These are phyloP conservation scores for Drosophila paracracens DNA, from an alignment of 2,888 invertebrate genomes.

Conservation along the genomic window DNA sequence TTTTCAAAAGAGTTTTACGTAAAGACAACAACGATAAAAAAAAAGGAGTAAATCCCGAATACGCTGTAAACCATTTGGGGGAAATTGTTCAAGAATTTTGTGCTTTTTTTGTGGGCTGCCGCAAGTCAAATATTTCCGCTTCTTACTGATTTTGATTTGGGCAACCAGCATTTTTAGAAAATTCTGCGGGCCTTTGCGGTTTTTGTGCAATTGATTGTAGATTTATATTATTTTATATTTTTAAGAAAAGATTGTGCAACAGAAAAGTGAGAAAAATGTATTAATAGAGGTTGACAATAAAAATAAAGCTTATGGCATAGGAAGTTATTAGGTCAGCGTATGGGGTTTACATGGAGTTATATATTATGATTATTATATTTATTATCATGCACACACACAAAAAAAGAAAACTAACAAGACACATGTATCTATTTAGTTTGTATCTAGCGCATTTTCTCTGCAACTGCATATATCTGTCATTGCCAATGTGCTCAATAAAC, in stretches of 20 bases:
- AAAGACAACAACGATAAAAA: constrained; percentile 19
- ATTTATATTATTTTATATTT: neutral
- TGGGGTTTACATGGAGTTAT: fast-evolving
- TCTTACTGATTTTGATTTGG: constrained; percentile 21
- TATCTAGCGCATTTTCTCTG: neutral
- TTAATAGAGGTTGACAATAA: neutral
- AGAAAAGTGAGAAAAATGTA: constrained; percentile 19
- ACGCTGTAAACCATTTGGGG: constrained; percentile 11
- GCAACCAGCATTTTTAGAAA: constrained; percentile 36
- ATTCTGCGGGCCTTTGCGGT: constrained; percentile 47
- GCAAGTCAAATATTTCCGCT: neutral
- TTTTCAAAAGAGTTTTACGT: constrained; percentile 46
- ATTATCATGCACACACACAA: neutral
- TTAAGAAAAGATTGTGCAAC: constrained; percentile 1
- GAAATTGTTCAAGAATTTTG: constrained; percentile 47
- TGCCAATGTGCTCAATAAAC: constrained; percentile 49
- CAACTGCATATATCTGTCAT: constrained; percentile 67
- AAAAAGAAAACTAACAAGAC: neutral
- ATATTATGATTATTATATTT: neutral
- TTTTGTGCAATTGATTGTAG: constrained; percentile 4
- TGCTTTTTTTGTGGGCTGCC: neutral
- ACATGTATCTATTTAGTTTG: neutral
- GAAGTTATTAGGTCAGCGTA: neutral
- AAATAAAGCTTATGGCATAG: neutral
- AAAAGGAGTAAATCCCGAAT: constrained; percentile 14